Evolutionary conservation across 2,797 vertebrate genomes (phyloP).

Genomic region (Poeciliopsis gracilis): DNA sequence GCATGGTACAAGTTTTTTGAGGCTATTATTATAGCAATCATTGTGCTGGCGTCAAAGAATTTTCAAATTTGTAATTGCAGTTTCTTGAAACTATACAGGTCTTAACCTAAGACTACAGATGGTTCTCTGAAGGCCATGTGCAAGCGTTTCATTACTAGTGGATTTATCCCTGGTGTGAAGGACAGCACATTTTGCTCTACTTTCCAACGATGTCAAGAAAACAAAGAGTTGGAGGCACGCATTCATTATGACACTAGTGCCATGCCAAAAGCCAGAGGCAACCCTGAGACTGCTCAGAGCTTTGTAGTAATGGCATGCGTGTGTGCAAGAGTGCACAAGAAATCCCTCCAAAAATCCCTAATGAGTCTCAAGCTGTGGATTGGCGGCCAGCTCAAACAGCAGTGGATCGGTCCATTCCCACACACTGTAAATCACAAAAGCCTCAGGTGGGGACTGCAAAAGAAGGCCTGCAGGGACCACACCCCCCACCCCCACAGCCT

Average conservation of each 20-base stretch:
- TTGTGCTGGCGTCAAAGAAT: neutral
- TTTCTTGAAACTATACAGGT: slow-evolving; percentile 49
- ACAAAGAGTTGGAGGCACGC: slow-evolving; percentile 53
- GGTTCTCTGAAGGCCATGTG: slow-evolving; percentile 52
- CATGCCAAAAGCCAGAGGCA: slow-evolving; percentile 59
- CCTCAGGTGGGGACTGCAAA: slow-evolving; percentile 66
- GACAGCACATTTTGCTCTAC: slow-evolving; percentile 66
- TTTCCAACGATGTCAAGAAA: slow-evolving; percentile 56
- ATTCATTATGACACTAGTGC: slow-evolving; percentile 48
- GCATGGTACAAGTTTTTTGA: neutral
- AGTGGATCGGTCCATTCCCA: slow-evolving; percentile 76
- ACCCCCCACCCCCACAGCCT: slow-evolving; percentile 49
- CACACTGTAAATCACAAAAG: slow-evolving; percentile 84
- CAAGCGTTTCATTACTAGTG: slow-evolving; percentile 82
- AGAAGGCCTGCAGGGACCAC: slow-evolving; percentile 58
- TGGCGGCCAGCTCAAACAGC: slow-evolving; percentile 66
- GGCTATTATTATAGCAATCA: neutral
- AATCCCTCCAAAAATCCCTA: slow-evolving; percentile 70
- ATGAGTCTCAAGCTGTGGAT: slow-evolving; percentile 69
- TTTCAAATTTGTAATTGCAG: slow-evolving; percentile 17
- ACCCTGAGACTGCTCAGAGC: slow-evolving; percentile 45
- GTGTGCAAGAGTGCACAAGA: slow-evolving; percentile 55
- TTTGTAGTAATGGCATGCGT: slow-evolving; percentile 48
- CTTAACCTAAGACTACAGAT: slow-evolving; percentile 49
- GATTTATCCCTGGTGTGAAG: slow-evolving; percentile 69